Evolutionary conservation across 2,888 invertebrate genomes (phyloP).

Genomic region (Odontothrips loti): DNA sequence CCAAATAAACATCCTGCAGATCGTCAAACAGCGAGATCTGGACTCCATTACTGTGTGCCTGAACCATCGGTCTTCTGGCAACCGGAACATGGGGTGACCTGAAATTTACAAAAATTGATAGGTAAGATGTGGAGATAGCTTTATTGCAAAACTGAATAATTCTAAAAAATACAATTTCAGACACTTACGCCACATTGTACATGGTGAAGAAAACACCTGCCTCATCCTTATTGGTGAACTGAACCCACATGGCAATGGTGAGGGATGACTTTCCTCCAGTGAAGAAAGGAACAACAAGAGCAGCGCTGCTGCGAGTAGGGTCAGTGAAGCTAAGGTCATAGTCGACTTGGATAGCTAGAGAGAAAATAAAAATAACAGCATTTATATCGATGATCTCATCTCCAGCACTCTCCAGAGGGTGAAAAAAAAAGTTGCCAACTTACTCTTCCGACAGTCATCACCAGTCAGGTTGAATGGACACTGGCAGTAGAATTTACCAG

Average conservation of each 20-base stretch:
- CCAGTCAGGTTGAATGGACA: constrained; percentile 97
- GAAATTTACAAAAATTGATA: constrained; percentile 42
- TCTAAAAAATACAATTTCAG: constrained; percentile 32
- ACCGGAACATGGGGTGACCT: constrained; percentile 75
- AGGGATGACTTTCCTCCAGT: constrained; percentile 69
- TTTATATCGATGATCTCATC: no score
- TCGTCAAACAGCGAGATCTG: constrained; percentile 86
- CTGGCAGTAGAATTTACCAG: constrained; percentile 88
- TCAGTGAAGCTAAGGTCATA: constrained; percentile 96
- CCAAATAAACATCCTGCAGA: constrained; percentile 81
- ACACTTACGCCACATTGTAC: constrained; percentile 74
- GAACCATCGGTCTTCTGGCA: constrained; percentile 74
- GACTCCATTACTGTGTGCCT: constrained; percentile 90
- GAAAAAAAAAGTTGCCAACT: constrained; percentile 43
- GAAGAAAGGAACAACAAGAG: constrained; percentile 87
- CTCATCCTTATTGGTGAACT: constrained; percentile 86
- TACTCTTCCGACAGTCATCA: constrained; percentile 92
- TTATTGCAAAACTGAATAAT: constrained; percentile 2
- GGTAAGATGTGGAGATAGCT: constrained; percentile 25
- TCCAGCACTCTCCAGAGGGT: no score
- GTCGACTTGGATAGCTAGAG: constrained; percentile 91
- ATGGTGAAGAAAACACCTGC: constrained; percentile 91
- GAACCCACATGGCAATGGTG: constrained; percentile 94
- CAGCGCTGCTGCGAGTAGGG: constrained; percentile 81
- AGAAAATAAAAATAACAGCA: constrained; percentile 37